Base-by-base conservation (phyloP, 2,113 vertebrate species). In the Sigmodon hispidus region DNA sequence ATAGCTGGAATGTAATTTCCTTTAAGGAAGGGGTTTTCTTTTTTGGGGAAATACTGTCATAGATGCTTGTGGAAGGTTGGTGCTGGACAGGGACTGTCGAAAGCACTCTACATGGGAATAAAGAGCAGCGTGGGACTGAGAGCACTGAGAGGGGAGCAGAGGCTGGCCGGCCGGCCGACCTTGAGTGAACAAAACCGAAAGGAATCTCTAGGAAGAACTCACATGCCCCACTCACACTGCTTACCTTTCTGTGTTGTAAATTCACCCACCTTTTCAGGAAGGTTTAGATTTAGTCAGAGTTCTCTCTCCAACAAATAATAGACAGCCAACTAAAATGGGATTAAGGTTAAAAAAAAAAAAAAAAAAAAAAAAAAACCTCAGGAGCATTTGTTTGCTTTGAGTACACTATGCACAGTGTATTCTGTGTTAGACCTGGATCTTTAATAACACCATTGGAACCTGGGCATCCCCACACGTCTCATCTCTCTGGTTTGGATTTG, bases 321-420 rank as follows among this genome's bases (percentile, higher is more conserved):
- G 26, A 94, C 85, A 75, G 52, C 63, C 43, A 55, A 81, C 67
- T 88, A 52, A 94, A 90, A 93, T 31, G 70, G 57, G 80, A 94
- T 91, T 83, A 65, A 84, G 90, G 65, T 52, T 69, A 63, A 79
- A 92, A 45, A 85, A 96, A 50, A n/a, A n/a, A n/a, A n/a, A n/a
- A n/a, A n/a, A n/a, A n/a, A n/a, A n/a, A n/a, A n/a, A n/a, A n/a
- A n/a, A n/a, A n/a, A n/a, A n/a, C n/a, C n/a, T 50, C 50, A 15
- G 40, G 48, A 61, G 19, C 69, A 13, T 89, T 90, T 85, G 59
- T 91, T 77, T 70, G 67, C 83, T 87, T 92, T 93, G 86, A 92
- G 76, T 86, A 57, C 5, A 75, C 6, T 40, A 88, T 79, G 19
- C 57, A 19, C 26, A 45, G 57, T 45, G 57, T 84, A 63, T 63